Base-by-base conservation (phyloP, 2,797 vertebrate species). In the Tokudaia tokunoshimensis region DNA sequence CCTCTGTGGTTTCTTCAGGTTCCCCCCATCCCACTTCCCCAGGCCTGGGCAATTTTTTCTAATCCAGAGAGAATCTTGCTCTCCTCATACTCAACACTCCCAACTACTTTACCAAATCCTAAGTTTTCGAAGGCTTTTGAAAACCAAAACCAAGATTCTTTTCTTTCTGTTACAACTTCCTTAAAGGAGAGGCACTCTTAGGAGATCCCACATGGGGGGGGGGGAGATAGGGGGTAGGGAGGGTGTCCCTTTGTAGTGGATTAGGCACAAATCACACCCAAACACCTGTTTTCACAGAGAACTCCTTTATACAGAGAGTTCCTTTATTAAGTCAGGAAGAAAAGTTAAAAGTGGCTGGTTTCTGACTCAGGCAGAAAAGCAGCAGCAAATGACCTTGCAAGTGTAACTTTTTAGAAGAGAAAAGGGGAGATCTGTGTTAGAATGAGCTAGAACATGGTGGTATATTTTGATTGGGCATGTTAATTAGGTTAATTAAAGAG, bases 151-250 rank as follows among this genome's bases (percentile, higher is more conserved):
- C 47, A 92, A 70, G 72, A 94, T 57, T 63, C 6, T 11, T 80
- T 85, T 79, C 52, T 96, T 84, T 91, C n/a, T 96, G 22, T 85
- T 92, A 91, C 44, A 92, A 89, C 24, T 47, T 17, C 17, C 72
- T 92, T 95, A 91, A 96, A 83, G 87, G 15, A 79, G 19, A 67
- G n/a, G 41, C 75, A 70, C 41, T 44, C 41, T 76, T 24, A 75
- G 72, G 74, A 75, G 74, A 75, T 22, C 44, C 75, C 26, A 72
- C 41, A 29, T 11, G 6, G 34, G 67, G 14, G 41, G 41, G 41
- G 41, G 41, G 41, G 41, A 41, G 41, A 41, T 41, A 41, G 41
- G 41, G 41, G 41, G 41, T 41, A 41, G 41, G 52, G 52, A 52
- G 52, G 8, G 52, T 13, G 12, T 72, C 70, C 9, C n/a, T n/a